Base-by-base conservation (phyloP, 2,797 vertebrate genomes). In the Myripristis jacobus region DNA sequence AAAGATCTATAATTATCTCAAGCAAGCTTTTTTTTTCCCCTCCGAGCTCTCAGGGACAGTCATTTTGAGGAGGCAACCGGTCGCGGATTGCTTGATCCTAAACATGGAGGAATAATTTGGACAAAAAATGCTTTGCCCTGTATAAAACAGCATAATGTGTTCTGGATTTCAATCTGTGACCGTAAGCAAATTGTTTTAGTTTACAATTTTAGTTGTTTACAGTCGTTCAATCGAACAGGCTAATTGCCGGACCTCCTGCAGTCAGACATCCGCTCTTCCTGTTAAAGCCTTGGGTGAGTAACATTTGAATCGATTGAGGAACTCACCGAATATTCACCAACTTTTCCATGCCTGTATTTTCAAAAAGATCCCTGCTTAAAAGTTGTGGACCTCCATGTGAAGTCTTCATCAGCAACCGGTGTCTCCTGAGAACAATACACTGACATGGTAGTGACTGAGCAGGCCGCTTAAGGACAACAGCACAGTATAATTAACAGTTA, bases 1-100 rank as follows among this genome's bases (percentile, higher is more conserved):
- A 29, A 34, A 67, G 70, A 51, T 8, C 88, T 92, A 80, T 91
- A 91, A 91, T 91, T 91, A 92, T 78, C 75, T 65, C 36, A 15
- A 52, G 47, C 65, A 6, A 69, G 46, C 51, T 11, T 19, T 21
- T 51, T 21, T 47, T n/a, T 27, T 24, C 24, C 27, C 10, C 13
- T 24, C 11, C 69, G 46, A 51, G 47, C 52, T 66, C 65, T 4
- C 36, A 0, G 47, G 16, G 54, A 73, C 80, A 6, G 11, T 24
- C 61, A 58, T 24, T 18, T 13, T 60, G 63, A 66, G 46, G 59
- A 70, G 69, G 70, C 18, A 27, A 47, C 43, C 15, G n/a, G n/a
- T 55, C 5, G 31, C 16, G 27, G n/a, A 9, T 16, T 3, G 43
- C 8, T 18, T 31, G 38, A 3, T 61, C 13, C 22, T 5, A 15